Percentiles rank a stretch among this genome's conserved stretches.
Evolutionary conservation across 2,797 vertebrate species (phyloP).

Genomic region (Paramormyrops hopkinsi): DNA sequence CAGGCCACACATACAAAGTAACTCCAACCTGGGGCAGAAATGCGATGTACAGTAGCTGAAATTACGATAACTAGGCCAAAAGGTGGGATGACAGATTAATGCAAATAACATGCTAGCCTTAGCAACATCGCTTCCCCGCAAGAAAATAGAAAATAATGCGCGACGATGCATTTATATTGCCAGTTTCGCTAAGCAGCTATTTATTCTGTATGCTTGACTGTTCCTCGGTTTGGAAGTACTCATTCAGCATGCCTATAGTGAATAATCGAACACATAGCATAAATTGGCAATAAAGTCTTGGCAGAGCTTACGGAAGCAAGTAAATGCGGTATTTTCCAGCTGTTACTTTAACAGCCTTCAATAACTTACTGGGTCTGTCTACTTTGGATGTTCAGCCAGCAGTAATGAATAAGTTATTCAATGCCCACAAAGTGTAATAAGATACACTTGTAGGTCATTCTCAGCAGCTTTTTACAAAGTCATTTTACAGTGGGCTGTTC

Average conservation of each 20-base stretch:
- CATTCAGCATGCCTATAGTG: conserved; percentile 1
- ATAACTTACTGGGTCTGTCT: conserved; percentile 19
- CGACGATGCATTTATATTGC: conserved; percentile 6
- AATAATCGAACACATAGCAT: conserved; percentile 23
- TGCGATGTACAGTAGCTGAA: background rate
- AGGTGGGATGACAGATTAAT: background rate
- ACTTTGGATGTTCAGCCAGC: conserved; percentile 13
- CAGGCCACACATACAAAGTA: background rate
- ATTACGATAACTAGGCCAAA: background rate
- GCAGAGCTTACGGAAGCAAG: conserved; percentile 21
- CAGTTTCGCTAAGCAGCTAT: conserved; percentile 28
- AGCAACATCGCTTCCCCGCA: background rate
- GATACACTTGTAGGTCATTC: conserved; percentile 26
- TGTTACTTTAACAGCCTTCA: conserved; percentile 29
- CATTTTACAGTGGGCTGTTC: background rate
- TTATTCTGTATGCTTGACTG: conserved; percentile 18
- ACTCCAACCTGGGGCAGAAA: background rate
- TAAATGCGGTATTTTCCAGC: conserved; percentile 22
- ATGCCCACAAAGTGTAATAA: conserved; percentile 24
- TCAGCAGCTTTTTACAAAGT: conserved; percentile 17
- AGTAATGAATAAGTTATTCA: conserved; percentile 32
- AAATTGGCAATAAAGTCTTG: conserved; percentile 35
- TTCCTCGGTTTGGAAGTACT: background rate
- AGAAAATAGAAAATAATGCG: background rate
- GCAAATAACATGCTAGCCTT: background rate